A percentile compares a stretch with the other conserved stretches of the same genome.
Conservation (phyloP, 2,113 vertebrate genomes). For the Tragelaphus scriptus region DNA sequence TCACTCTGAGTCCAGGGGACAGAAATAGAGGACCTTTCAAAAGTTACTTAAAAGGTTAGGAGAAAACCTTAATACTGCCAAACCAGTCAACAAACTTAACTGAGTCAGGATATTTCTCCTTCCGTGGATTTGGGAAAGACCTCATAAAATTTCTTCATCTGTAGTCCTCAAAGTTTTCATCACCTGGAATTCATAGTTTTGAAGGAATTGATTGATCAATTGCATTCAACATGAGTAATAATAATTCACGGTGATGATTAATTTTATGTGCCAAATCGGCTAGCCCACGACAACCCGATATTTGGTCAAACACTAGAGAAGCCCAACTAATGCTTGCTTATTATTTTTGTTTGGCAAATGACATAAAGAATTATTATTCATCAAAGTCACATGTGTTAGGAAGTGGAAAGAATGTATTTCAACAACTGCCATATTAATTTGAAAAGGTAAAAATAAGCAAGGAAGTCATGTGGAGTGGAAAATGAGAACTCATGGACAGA, state of each 20-base stretch:
- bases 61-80: not conserved
- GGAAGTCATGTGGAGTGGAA: not conserved
- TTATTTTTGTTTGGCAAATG: not conserved
- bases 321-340: not conserved
- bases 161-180: not conserved
- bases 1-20: not conserved
- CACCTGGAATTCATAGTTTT: constrained; percentile 13
- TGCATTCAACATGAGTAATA: not conserved
- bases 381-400: not conserved
- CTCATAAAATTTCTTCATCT: not conserved
- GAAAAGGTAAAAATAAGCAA: not conserved
- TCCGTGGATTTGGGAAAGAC: not conserved
- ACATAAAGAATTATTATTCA: not conserved
- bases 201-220: not conserved
- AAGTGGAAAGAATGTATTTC: not conserved
- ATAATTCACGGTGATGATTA: not conserved
- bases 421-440: not conserved
- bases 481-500: not conserved
- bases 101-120: not conserved
- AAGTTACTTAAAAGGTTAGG: not conserved
- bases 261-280: not conserved
- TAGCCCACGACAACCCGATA: not conserved
- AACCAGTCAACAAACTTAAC: not conserved
- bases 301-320: not conserved
- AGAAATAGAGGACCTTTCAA: not conserved